Evolutionary conservation across 2,888 invertebrate genomes (phyloP).

Genomic region (Chymomyza fuscimana): DNA sequence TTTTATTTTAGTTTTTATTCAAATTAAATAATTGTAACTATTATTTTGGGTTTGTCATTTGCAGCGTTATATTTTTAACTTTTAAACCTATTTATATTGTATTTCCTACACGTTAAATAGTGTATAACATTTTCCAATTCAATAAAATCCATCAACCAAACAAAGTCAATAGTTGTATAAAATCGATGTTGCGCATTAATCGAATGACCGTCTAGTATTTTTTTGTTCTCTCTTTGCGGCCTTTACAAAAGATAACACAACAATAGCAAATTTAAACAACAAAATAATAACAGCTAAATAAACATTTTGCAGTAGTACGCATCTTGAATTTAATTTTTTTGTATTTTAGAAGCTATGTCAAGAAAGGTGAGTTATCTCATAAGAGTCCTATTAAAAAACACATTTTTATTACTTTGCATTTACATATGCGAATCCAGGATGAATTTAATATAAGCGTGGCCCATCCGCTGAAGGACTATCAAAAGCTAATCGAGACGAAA

Average conservation of each 20-base stretch:
- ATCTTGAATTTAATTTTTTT: neutral
- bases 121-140: too few species aligned
- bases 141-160: too few species aligned
- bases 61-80: too few species aligned
- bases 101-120: too few species aligned
- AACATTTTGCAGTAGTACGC: neutral
- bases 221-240: neutral
- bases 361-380: neutral
- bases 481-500: conserved; percentile 51
- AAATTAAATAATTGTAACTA: too few species aligned
- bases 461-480: conserved; percentile 62
- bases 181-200: too few species aligned
- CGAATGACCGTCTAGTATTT: neutral
- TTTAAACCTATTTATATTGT: too few species aligned
- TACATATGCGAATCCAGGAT: neutral
- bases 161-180: too few species aligned
- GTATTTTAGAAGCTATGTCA: neutral
- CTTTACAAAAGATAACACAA: neutral
- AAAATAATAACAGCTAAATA: neutral
- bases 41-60: too few species aligned
- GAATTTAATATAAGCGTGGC: conserved; percentile 33
- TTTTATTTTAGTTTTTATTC: too few species aligned
- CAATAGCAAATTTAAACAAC: neutral
- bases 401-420: neutral
- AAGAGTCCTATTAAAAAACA: neutral